Percentiles rank a stretch among this genome's conserved stretches.
Evolutionary conservation across 2,797 vertebrate genomes (phyloP).

Genomic region (Amazonetta brasiliensis): DNA sequence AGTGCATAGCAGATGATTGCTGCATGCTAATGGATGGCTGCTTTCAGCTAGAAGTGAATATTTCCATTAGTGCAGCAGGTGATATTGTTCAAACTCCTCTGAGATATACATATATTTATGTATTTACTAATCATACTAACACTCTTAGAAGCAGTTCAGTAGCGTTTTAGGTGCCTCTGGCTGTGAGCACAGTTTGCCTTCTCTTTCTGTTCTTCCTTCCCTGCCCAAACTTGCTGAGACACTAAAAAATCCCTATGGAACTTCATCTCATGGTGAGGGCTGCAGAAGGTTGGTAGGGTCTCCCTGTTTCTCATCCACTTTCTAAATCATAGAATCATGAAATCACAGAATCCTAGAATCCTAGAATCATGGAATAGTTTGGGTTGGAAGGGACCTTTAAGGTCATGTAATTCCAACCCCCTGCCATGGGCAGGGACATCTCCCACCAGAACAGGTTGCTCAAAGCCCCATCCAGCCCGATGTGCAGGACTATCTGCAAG

Average conservation of each 20-base stretch:
- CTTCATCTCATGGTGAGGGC: not conserved
- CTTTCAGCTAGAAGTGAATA: not conserved
- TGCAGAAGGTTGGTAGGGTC: not conserved
- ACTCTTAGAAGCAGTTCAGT: not conserved
- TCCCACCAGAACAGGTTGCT: too few species aligned
- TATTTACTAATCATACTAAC: not conserved
- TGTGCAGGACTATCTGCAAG: not conserved
- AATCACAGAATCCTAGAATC: too few species aligned
- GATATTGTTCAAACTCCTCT: not conserved
- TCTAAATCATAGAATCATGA: not conserved
- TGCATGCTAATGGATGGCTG: not conserved
- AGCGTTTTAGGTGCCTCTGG: not conserved
- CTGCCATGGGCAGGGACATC: too few species aligned
- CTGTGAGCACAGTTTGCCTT: rapidly evolving
- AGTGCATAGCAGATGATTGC: not conserved
- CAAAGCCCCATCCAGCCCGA: too few species aligned
- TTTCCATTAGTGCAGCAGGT: not conserved
- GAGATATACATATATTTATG: not conserved
- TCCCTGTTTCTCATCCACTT: not conserved
- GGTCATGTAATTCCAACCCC: too few species aligned
- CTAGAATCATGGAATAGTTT: too few species aligned
- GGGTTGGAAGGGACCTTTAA: too few species aligned
- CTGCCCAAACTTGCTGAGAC: not conserved
- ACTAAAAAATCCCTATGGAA: not conserved
- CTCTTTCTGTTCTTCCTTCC: not conserved